Base-by-base conservation (phyloP, 2,888 invertebrate species). In the Heliconius cydno region DNA sequence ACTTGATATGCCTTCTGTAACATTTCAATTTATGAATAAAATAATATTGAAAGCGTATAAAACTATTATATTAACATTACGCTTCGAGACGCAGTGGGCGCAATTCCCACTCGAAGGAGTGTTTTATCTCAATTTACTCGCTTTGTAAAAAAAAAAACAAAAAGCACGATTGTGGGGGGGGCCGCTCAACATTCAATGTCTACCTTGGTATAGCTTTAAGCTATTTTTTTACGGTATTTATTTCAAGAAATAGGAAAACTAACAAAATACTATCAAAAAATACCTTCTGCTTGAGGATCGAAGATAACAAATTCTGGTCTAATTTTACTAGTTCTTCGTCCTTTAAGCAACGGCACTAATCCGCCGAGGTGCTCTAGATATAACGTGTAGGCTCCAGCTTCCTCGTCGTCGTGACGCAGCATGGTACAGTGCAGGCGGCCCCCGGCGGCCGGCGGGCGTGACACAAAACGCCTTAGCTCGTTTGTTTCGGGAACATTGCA, bases 241-340 rank as follows among this genome's bases (percentile, higher is more conserved):
- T 52, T 52, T 1, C 52, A 19, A 52, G 7, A 19, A 52, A 52
- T 19, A 52, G 30, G 0, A 28, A 30, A 22, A 30, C 9, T 38
- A 68, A 10, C 38, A 38, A 6, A 38, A 38, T 67, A 9, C 87
- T 89, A 96, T 97, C 97, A 15, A 28, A 74, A 67, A 81, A 87
- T 89, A 96, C 97, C 97, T 94, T 97, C 97, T 65, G 96, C 96
- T 92, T 98, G 98, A 3, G 98, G 98, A 92, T 98, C 98, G 90
- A 98, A 98, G 87, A 99, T 99, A 79, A 99, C 98, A 92, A 99
- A 99, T 92, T 99, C 99, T 0, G 99, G 99, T 78, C 99, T 96
- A 84, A 99, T 98, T 94, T 99, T 99, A 91, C 99, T 99, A 81
- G 98, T 99, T 82, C 99, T 95, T 86, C 99, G 98, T 34, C 99